Base-by-base conservation (phyloP, 2,797 vertebrate genomes). In the Kryptolebias ocellatus region DNA sequence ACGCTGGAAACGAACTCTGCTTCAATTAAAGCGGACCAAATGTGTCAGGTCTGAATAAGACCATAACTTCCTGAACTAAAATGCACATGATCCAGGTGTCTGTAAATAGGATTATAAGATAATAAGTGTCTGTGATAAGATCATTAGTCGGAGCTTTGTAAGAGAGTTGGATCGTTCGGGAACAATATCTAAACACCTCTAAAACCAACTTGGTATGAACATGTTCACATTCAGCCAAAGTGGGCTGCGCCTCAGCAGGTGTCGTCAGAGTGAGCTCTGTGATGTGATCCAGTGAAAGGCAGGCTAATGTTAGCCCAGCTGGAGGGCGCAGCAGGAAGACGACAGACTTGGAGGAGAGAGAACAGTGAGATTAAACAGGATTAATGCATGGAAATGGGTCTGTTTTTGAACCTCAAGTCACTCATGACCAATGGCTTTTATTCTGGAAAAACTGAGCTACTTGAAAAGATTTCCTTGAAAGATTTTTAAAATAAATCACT, bases 291-390 rank as follows among this genome's bases (percentile, higher is more conserved):
- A 31, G 31, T 31, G 31, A 31, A 56, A 67, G 67, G 47, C 49
- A 44, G 50, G 42, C 67, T 56, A 59, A 60, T 20, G n/a, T 64
- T 65, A 46, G 71, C 78, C 58, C 78, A 79, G 82, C 82, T 77
- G 70, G 78, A 58, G 34, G 34, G 5, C 61, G 11, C 70, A 60
- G 79, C 68, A 44, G 67, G 67, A 55, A 24, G 28, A 49, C 16
- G 50, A 42, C 68, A 55, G 65, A 27, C 10, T n/a, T 60, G 49
- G n/a, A 61, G 51, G 51, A 60, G 53, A 51, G 44, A 53, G 45
- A 51, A 0, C 18, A 3, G 20, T 28, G 28, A 31, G 20, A 57
- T 52, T 4, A 49, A 56, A 31, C 7, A 7, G 31, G 31, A 14
- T 46, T 46, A 17, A 4, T 46, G 44, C 44, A 46, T 5, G 16